phyloP scores from a whole-genome alignment of 2,888 invertebrate genomes.

The Polyommatus icarus region DNA sequence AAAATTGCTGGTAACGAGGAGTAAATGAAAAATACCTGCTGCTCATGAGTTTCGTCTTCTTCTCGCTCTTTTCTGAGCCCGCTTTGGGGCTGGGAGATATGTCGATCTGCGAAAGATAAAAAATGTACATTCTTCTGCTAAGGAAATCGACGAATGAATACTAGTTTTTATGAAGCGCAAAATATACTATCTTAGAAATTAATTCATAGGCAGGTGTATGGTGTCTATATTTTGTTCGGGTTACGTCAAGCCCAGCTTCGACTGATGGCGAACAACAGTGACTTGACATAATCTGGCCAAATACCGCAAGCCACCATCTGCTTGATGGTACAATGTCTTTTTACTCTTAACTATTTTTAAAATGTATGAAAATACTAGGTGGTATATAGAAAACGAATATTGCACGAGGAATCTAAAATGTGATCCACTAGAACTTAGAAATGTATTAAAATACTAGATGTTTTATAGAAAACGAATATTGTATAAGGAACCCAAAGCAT shows the following conservation, averaged over 20 bases:
- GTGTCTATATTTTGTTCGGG: no score
- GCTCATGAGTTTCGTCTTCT: constrained; percentile 51
- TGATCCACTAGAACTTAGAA: neutral
- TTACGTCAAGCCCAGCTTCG: no score
- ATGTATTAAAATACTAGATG: neutral
- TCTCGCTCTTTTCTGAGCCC: constrained; percentile 52
- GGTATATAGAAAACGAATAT: neutral
- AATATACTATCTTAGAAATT: neutral
- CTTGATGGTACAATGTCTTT: neutral
- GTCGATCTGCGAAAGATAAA: constrained; percentile 35
- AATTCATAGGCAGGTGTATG: no score
- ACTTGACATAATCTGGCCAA: no score
- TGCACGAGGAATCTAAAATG: neutral
- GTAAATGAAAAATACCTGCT: constrained; percentile 49
- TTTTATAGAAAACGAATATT: neutral
- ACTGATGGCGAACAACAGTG: neutral
- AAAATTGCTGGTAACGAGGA: neutral
- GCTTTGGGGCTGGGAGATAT: constrained; percentile 41
- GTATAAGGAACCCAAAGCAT: neutral
- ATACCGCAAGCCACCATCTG: no score
- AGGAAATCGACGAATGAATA: neutral
- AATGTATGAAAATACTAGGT: neutral
- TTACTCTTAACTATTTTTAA: neutral
- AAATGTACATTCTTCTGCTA: neutral
- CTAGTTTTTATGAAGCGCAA: neutral